Evolutionary conservation across 2,113 vertebrate species (phyloP), one percentile per base, ranked within the genome.

Genomic region (Chrysochloris asiatica): DNA sequence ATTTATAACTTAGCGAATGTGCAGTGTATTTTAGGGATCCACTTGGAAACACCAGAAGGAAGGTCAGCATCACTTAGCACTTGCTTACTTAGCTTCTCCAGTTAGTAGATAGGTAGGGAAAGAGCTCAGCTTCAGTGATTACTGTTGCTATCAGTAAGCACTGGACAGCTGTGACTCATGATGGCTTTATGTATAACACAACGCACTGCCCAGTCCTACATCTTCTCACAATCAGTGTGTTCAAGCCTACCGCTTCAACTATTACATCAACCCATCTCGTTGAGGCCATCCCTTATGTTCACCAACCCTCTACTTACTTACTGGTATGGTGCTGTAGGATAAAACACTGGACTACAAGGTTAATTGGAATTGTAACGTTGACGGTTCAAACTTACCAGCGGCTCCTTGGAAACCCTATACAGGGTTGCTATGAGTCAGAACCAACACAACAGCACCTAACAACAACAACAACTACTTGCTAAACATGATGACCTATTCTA

Each of bases 1-100:
- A 67, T 93, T 91, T 88, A 88, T 93, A 83, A 91, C 76, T 93
- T 76, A 88, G 73, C 0, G 2, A 36, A 2, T 47, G 5, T 88
- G 56, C 82, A 45, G 71, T 48, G 67, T 82, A 28, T 88, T n/a
- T n/a, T 52, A 33, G 36, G 14, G 72, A 56, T 28, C 45, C 78
- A 56, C 83, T 73, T 76, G 50, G 69, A 93, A 92, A 84, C 8
- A 72, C 71, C 36, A 41, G 41, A 85, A 48, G 69, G 38, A 86
- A 50, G 1, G 33, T 26, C 10, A 50, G 38, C 69, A 45, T 47
- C 78, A 28, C 47, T 81, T 30, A 52, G n/a, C 48, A 19, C 89
- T 93, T 38, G 72, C 22, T 63, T n/a, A 19, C 47, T 86, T 65
- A 75, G 88, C 83, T 91, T 67, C 83, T 63, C 6, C 21, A 26